Conservation (phyloP, 1,140 invertebrate genomes). For the Drosophila hydei region DNA sequence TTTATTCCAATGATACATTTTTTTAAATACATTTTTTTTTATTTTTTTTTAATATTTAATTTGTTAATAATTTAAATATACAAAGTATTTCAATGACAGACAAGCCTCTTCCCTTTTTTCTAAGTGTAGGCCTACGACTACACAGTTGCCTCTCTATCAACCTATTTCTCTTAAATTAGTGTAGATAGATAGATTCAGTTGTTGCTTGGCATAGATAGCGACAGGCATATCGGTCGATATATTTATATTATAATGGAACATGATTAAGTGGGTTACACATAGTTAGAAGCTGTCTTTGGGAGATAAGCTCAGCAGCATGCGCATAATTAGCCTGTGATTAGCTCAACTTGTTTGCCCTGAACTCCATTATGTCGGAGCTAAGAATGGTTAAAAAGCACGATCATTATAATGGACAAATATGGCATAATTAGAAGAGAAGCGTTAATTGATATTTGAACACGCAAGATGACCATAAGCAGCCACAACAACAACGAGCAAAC, state of each 20-base stretch:
- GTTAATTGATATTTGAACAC: constrained; percentile 49
- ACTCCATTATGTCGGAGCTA: constrained; percentile 14
- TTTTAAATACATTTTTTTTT: too few species aligned
- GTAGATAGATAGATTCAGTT: constrained; percentile 27
- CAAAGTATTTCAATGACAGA: not conserved
- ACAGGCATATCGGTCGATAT: constrained; percentile 49
- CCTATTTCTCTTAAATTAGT: not conserved
- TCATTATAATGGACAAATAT: constrained; percentile 41
- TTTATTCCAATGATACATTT: too few species aligned
- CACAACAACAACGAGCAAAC: not conserved
- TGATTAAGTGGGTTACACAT: not conserved
- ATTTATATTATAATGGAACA: constrained; percentile 9
- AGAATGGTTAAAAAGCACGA: not conserved
- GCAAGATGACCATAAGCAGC: constrained; percentile 22
- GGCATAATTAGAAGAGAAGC: constrained; percentile 46
- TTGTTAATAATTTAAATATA: too few species aligned
- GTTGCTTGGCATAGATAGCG: constrained; percentile 48
- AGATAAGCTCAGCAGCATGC: not conserved
- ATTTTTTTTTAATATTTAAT: not conserved
- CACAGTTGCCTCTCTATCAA: not conserved
- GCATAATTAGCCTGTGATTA: not conserved
- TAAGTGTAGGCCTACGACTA: not conserved
- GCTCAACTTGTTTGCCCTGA: constrained; percentile 12
- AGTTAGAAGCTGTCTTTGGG: not conserved
- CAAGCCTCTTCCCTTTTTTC: not conserved